Percentiles rank a stretch among this genome's conserved stretches.
These are phyloP conservation scores for Callopanchax toddi DNA, from an alignment of 2,113 vertebrate species.

Conservation along the genomic window DNA sequence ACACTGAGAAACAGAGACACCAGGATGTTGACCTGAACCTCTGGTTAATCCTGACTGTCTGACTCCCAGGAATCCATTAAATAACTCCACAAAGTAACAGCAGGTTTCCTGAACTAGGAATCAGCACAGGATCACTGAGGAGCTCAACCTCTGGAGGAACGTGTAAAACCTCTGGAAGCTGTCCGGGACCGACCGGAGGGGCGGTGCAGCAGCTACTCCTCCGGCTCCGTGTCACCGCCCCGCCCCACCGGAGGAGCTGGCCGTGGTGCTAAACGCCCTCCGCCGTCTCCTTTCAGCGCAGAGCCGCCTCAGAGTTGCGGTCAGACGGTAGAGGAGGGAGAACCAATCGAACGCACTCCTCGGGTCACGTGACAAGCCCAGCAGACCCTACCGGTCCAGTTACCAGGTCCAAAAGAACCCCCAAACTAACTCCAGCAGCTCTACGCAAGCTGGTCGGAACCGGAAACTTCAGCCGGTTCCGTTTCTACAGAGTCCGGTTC, in stretches of 20 bases:
- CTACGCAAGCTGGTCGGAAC: not conserved
- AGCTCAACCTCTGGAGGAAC: too few species aligned
- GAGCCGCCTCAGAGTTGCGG: constrained; percentile 27
- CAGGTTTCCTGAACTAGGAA: too few species aligned
- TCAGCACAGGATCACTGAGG: too few species aligned
- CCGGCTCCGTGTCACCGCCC: too few species aligned
- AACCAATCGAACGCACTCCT: constrained; percentile 80
- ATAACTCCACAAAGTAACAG: too few species aligned
- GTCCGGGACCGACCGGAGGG: constrained; percentile 56
- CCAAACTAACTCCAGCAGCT: not conserved
- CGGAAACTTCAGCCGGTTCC: too few species aligned
- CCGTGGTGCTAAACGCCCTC: constrained; percentile 83
- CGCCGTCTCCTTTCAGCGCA: not conserved
- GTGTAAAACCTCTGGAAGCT: too few species aligned
- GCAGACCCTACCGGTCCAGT: too few species aligned
- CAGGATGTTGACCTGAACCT: too few species aligned
- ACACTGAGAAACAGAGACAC: too few species aligned
- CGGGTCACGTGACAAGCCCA: constrained; percentile 86
- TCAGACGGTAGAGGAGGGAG: constrained; percentile 31
- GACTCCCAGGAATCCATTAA: too few species aligned
- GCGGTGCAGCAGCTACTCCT: constrained; percentile 23
- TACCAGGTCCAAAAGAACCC: not conserved
- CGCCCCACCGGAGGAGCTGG: constrained; percentile 73
- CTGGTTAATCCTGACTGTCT: too few species aligned
- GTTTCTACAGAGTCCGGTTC: constrained; percentile 1